Conservation (phyloP, 1,140 invertebrate species). For the Scaptomyza hsui region DNA sequence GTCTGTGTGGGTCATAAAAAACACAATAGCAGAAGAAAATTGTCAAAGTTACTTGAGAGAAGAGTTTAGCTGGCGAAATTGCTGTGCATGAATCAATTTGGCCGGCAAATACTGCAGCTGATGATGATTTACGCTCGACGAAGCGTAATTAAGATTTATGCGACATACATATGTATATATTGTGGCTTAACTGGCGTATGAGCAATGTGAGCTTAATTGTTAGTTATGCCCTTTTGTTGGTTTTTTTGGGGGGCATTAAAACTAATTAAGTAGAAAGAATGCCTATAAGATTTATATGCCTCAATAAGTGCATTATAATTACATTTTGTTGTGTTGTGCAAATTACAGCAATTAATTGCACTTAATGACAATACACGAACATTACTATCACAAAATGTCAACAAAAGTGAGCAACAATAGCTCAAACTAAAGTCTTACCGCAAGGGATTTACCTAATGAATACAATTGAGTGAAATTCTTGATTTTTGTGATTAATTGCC, state of each 20-base stretch:
- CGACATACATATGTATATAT: conserved; percentile 46
- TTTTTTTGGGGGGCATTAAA: conserved; percentile 59
- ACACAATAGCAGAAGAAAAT: conserved; percentile 32
- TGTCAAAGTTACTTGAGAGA: conserved; percentile 59
- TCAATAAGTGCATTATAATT: conserved; percentile 58
- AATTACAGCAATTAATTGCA: conserved; percentile 76
- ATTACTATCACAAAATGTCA: conserved; percentile 34
- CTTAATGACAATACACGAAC: conserved; percentile 50
- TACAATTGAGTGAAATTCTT: conserved; percentile 11
- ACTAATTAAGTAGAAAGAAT: conserved; percentile 81
- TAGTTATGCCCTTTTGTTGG: conserved; percentile 73
- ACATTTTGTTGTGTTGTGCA: conserved; percentile 37
- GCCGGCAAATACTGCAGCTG: conserved; percentile 46
- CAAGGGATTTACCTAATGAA: conserved; percentile 37
- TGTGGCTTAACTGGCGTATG: conserved; percentile 41
- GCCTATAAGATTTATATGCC: conserved; percentile 69
- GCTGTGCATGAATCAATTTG: conserved; percentile 65
- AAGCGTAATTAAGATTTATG: conserved; percentile 82
- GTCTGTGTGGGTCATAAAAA: conserved; percentile 67
- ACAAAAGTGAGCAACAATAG: conserved; percentile 20
- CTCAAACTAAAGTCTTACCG: too few species aligned
- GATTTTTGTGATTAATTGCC: conserved; percentile 19
- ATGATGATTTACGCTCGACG: conserved; percentile 80
- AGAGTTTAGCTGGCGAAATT: conserved; percentile 41
- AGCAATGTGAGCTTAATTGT: conserved; percentile 66